Percentiles rank a stretch among this genome's conserved stretches.
Evolutionary conservation across 1,140 invertebrate genomes (phyloP).

Genomic region (Drosophila santomea): DNA sequence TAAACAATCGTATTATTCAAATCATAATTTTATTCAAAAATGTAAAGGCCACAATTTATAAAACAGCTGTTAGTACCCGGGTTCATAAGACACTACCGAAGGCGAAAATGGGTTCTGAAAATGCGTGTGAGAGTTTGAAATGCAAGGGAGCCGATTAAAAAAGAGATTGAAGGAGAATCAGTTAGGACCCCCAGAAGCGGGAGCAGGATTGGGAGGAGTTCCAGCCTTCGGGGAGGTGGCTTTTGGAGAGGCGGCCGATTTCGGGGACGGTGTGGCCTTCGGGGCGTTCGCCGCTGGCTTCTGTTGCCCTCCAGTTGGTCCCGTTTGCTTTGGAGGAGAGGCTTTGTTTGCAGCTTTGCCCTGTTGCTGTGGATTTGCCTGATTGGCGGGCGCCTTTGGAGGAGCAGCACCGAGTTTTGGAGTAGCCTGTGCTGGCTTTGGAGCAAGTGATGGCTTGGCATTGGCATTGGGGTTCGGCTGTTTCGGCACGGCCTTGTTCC

Average conservation of each 20-base stretch:
- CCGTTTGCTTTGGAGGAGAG: conserved; percentile 58
- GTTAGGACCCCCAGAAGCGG: conserved; percentile 36
- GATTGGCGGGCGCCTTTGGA: conserved; percentile 24
- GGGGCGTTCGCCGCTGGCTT: conserved; percentile 55
- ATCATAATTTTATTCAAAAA: conserved; percentile 44
- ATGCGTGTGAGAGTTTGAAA: conserved; percentile 48
- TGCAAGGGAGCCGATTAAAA: conserved; percentile 36
- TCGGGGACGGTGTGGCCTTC: conserved; percentile 51
- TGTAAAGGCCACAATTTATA: conserved; percentile 28
- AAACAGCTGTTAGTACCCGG: conserved; percentile 28
- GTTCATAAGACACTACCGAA: conserved; percentile 14
- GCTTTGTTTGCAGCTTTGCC: conserved; percentile 47
- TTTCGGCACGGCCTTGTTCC: conserved; percentile 35
- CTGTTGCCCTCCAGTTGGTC: conserved; percentile 41
- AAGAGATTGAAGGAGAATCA: conserved; percentile 24
- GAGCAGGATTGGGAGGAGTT: conserved; percentile 30
- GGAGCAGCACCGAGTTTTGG: conserved; percentile 23
- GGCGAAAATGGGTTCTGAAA: conserved; percentile 46
- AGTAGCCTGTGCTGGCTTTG: conserved; percentile 31
- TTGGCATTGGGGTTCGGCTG: conserved; percentile 34
- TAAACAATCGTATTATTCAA: not conserved
- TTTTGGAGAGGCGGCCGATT: conserved; percentile 47
- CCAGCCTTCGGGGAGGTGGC: conserved; percentile 53
- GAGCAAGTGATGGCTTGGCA: conserved; percentile 35
- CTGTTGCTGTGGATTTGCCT: conserved; percentile 28